Evolutionary conservation across 2,113 vertebrate species (phyloP).

Genomic region (Ivindomyrus marchei): DNA sequence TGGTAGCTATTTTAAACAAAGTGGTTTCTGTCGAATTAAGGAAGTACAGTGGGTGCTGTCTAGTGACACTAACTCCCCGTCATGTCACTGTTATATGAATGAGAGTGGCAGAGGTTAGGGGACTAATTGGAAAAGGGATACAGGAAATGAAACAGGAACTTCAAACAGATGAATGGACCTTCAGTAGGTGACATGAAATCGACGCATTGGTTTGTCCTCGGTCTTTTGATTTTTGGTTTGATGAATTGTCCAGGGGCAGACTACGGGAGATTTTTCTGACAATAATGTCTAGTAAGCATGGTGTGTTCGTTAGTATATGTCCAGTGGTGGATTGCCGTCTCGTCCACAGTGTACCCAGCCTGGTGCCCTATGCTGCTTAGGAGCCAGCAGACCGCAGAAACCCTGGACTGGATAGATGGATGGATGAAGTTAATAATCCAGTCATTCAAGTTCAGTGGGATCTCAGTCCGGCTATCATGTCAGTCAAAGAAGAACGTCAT

Average conservation of each 20-base stretch:
- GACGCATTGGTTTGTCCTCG: not conserved
- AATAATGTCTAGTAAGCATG: not conserved
- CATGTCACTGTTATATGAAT: not conserved
- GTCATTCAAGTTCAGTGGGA: not conserved
- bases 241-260: not conserved
- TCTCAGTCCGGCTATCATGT: not conserved
- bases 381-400: not conserved
- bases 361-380: not conserved
- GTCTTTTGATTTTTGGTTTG: not conserved
- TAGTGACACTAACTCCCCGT: not conserved
- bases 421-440: not conserved
- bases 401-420: not conserved
- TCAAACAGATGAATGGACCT: not conserved
- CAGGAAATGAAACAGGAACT: not conserved
- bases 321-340: not conserved
- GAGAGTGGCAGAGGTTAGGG: not conserved
- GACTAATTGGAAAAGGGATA: not conserved
- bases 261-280: not conserved
- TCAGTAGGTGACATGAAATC: not conserved
- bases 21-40: not conserved
- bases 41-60: not conserved
- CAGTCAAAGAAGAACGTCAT: not conserved
- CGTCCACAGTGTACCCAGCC: not conserved
- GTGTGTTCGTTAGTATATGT: not conserved
- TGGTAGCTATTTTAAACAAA: not conserved